phyloP scores from a whole-genome alignment of 2,797 vertebrate species.

The Rhinoraja longicauda region DNA sequence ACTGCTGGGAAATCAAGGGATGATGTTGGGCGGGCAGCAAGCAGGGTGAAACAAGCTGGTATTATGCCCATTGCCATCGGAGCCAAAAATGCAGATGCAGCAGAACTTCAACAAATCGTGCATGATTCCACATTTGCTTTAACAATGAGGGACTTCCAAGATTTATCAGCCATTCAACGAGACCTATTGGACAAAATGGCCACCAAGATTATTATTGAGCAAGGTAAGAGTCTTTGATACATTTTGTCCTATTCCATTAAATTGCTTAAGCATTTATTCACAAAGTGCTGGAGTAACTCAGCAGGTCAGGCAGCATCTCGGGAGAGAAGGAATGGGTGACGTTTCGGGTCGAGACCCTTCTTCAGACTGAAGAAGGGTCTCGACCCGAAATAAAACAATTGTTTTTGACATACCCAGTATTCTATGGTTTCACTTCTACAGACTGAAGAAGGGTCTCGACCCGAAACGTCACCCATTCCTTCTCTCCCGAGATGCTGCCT shows the following conservation, averaged over 20 bases:
- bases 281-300: too few relatives aligned
- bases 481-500: too few relatives aligned
- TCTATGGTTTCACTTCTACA: too few relatives aligned
- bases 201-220: background rate
- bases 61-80: conserved; percentile 59
- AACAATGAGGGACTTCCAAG: conserved; percentile 63
- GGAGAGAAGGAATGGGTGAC: too few relatives aligned
- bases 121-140: conserved; percentile 69
- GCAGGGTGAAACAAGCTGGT: conserved; percentile 56
- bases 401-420: too few relatives aligned
- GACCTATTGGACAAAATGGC: conserved; percentile 45
- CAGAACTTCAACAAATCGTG: conserved; percentile 66
- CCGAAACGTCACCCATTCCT: too few relatives aligned
- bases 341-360: too few relatives aligned
- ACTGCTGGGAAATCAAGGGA: conserved; percentile 61
- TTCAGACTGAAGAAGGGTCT: too few relatives aligned
- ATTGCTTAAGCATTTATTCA: background rate
- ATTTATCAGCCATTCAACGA: conserved; percentile 56
- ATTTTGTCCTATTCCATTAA: background rate
- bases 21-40: conserved; percentile 57
- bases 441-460: too few relatives aligned
- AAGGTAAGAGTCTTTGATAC: conserved; percentile 7
- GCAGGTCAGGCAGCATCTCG: too few relatives aligned
- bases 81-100: conserved; percentile 50
- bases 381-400: too few relatives aligned